phyloP scores from a whole-genome alignment of 2,888 invertebrate genomes.

The Ferrisia virgata region DNA sequence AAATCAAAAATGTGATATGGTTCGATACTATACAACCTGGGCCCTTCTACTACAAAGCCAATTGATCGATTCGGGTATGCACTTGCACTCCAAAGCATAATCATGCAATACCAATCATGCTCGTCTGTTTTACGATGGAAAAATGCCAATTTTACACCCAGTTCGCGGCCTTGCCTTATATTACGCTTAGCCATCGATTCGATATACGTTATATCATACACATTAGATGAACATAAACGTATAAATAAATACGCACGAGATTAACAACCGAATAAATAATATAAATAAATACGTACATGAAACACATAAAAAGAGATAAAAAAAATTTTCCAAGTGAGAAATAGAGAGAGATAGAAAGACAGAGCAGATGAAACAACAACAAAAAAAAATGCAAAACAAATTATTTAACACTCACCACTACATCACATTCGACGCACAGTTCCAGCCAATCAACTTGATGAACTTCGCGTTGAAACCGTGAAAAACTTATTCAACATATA shows the following conservation, averaged over 20 bases:
- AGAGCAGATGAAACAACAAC: not conserved
- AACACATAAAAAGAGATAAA: not conserved
- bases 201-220: not conserved
- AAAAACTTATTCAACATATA: not conserved
- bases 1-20: not conserved
- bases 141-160: not conserved
- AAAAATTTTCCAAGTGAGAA: no score
- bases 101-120: conserved; percentile 9
- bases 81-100: not conserved
- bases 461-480: not conserved
- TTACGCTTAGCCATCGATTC: not conserved
- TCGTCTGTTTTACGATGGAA: not conserved
- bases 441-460: not conserved
- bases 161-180: not conserved
- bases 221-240: conserved; percentile 5
- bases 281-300: not conserved
- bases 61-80: not conserved
- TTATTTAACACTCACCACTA: not conserved
- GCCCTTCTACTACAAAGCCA: not conserved
- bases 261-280: not conserved
- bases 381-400: not conserved
- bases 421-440: not conserved
- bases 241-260: not conserved
- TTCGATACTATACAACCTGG: not conserved
- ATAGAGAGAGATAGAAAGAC: no score